Conservation (phyloP, 2,888 invertebrate species). For the Caenorhabditis doughertyi region DNA sequence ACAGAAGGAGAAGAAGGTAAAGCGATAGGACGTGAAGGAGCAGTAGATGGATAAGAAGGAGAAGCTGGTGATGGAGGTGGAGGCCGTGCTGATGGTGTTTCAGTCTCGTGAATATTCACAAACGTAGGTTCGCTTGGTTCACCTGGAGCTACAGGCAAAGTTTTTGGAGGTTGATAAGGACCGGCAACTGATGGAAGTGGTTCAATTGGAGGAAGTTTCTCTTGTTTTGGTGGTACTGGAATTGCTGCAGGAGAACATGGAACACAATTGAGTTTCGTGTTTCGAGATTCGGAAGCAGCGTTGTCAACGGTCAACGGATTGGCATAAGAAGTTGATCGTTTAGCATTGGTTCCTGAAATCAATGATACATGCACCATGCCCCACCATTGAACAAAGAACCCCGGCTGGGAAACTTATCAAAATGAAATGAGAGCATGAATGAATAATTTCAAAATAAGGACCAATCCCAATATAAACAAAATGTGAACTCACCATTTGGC, state of each 20-base stretch:
- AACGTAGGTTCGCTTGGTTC: constrained; percentile 52
- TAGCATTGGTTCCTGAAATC: constrained; percentile 47
- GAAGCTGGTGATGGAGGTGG: constrained; percentile 27
- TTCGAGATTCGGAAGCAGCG: constrained; percentile 53
- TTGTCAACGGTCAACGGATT: constrained; percentile 56
- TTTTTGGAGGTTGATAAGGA: constrained; percentile 52
- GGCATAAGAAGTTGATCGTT: constrained; percentile 43
- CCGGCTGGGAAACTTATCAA: constrained; percentile 51
- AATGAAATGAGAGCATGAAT: constrained; percentile 19
- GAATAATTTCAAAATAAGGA: constrained; percentile 27
- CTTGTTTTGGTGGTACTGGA: constrained; percentile 51
- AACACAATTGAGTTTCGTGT: constrained; percentile 60
- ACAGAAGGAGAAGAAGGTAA: constrained; percentile 14
- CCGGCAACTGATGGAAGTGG: constrained; percentile 55
- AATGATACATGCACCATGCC: constrained; percentile 59
- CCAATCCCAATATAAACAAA: constrained; percentile 4
- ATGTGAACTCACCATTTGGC: constrained; percentile 46
- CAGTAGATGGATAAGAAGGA: constrained; percentile 25
- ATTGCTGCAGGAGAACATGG: constrained; percentile 58
- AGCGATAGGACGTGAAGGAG: constrained; percentile 13
- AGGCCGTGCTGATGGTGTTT: constrained; percentile 26
- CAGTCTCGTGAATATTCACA: constrained; percentile 48
- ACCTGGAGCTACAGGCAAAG: constrained; percentile 53
- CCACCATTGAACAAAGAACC: constrained; percentile 55
- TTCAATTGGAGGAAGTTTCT: constrained; percentile 50